These are phyloP conservation scores for Dermatophagoides farinae DNA, from an alignment of 1,140 invertebrate genomes.

Conservation along the genomic window DNA sequence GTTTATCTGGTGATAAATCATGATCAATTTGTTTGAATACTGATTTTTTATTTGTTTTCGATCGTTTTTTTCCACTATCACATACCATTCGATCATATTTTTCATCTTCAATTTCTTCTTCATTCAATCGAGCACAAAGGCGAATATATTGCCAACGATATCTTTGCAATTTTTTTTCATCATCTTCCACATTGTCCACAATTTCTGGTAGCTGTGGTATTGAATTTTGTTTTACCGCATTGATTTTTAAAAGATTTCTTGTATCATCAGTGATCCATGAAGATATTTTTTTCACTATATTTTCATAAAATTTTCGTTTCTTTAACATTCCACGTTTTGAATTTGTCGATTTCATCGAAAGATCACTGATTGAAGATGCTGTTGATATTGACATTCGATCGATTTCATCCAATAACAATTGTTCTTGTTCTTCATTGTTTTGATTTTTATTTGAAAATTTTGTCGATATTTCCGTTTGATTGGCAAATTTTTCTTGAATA, in stretches of 20 bases:
- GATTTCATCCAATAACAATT: background rate
- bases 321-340: background rate
- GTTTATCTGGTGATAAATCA: background rate
- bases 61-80: background rate
- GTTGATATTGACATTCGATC: background rate
- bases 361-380: background rate
- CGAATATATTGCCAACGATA: background rate
- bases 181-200: background rate
- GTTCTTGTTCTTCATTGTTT: too few relatives aligned
- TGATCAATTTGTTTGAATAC: background rate
- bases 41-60: background rate
- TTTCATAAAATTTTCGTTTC: background rate
- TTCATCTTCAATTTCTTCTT: constrained; percentile 1
- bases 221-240: background rate
- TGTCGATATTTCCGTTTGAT: background rate
- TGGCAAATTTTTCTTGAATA: background rate
- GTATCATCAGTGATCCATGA: background rate
- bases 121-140: background rate
- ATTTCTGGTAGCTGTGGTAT: background rate
- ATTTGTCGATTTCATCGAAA: background rate
- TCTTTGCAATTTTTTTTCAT: background rate
- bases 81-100: background rate
- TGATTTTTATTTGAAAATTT: background rate
- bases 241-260: background rate
- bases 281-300: background rate